Evolutionary conservation across 2,888 invertebrate species (phyloP), one percentile per base, ranked within the genome.

Genomic region (Micropterix aruncella): DNA sequence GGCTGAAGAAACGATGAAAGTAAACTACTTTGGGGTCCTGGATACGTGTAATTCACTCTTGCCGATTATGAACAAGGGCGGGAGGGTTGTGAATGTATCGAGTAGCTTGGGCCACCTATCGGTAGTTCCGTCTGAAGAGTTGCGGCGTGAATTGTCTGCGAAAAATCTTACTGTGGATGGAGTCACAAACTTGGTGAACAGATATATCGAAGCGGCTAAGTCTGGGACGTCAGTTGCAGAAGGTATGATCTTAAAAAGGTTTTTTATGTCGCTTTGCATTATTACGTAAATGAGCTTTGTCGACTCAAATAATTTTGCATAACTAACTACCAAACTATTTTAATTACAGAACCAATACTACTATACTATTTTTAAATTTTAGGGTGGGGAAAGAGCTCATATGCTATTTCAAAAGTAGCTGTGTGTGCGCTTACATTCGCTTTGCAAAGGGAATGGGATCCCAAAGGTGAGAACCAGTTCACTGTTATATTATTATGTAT

Each of bases 61-160:
- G 58, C 84, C 86, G 0, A 52, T 87, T 5, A 59, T 89, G 3
- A 65, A 72, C 40, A 60, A 75, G 16, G 74, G 80, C 54, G 83
- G 81, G 1, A 70, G 82, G 37, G 80, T 88, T 9, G 74, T 86
- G 1, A 82, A 86, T 56, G 60, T 88, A 0, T 83, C 84, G 1
- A 84, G 85, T 55, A 70, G 74, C 43, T 69, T 69, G 40, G 84
- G 84, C 1, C 77, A 77, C 52, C 61, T 83, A 2, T 65, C 68
- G 0, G 66, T 66, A 38, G 63, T 84, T 16, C 72, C 71, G 17
- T 73, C 75, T 57, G 53, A 57, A 42, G 51, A 59, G 41, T 66
- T 66, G 63, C 55, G 62, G 3, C 53, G 60, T 3, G 57, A 52
- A 18, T 51, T 69, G 1, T 59, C 62, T 0, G 57, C 54, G 0